Evolutionary conservation across 2,888 invertebrate species (phyloP).

Genomic region (Sesia bembeciformis): DNA sequence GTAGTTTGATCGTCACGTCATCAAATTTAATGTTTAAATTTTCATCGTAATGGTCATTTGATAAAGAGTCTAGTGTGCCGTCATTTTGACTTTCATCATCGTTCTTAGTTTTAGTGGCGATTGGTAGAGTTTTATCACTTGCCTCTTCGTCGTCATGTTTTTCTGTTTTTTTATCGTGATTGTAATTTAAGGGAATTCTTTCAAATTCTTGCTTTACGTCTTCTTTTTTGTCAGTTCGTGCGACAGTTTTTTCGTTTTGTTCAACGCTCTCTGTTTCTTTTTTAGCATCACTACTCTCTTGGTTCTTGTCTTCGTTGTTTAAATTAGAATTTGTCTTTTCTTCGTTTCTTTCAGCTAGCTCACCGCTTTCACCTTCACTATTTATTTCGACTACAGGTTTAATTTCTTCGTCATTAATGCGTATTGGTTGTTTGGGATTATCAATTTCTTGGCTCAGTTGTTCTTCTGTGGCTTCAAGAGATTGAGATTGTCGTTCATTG

Average conservation of each 20-base stretch:
- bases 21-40: conserved; percentile 55
- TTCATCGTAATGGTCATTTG: conserved; percentile 40
- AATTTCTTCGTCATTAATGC: conserved; percentile 50
- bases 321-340: conserved; percentile 12
- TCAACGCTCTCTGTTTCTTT: conserved; percentile 18
- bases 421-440: conserved; percentile 17
- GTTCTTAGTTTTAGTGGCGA: conserved; percentile 6
- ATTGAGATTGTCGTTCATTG: conserved; percentile 2
- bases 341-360: conserved; percentile 21
- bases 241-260: conserved; percentile 22
- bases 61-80: conserved; percentile 32
- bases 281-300: conserved; percentile 29
- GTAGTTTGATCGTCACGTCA: conserved; percentile 52
- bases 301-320: conserved; percentile 22
- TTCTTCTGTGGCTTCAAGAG: neutral
- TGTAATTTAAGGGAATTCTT: conserved; percentile 60
- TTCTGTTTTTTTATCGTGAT: conserved; percentile 32
- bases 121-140: conserved; percentile 10
- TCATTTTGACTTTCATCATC: conserved; percentile 20
- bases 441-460: conserved; percentile 16
- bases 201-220: conserved; percentile 63
- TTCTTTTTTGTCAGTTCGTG: conserved; percentile 10
- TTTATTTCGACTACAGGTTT: conserved; percentile 59
- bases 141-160: conserved; percentile 12
- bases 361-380: conserved; percentile 30